Conservation (phyloP, 1,140 invertebrate species). For the Anagrus nilaparvatae region DNA sequence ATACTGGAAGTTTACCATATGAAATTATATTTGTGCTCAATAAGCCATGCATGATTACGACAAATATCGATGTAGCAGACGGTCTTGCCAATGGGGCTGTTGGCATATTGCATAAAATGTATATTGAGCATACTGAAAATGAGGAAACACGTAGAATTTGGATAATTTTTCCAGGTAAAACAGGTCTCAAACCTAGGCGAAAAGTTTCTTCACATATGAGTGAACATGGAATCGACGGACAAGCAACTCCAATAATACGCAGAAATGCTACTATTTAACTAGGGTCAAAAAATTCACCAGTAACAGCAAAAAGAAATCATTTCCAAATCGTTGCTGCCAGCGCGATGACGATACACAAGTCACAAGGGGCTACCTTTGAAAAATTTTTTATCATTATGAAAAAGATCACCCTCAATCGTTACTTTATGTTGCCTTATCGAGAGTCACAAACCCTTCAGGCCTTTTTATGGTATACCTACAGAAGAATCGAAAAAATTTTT, state of each 20-base stretch:
- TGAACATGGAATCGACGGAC: conserved; percentile 10
- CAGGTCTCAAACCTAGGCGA: conserved; percentile 12
- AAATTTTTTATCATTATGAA: too few relatives aligned
- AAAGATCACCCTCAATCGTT: too few relatives aligned
- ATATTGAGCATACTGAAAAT: conserved; percentile 25
- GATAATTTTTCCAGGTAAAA: conserved; percentile 18
- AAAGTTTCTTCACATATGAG: conserved; percentile 16
- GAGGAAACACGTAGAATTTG: conserved; percentile 16
- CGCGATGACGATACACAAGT: too few relatives aligned
- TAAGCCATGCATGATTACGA: conserved; percentile 29
- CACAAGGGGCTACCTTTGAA: too few relatives aligned
- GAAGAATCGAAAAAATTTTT: too few relatives aligned
- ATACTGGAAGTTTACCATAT: conserved; percentile 30
- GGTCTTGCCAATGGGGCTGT: conserved; percentile 31
- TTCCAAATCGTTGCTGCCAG: too few relatives aligned
- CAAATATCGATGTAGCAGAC: conserved; percentile 30
- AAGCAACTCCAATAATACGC: conserved; percentile 17
- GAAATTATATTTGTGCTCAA: conserved; percentile 24
- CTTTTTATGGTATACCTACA: too few relatives aligned
- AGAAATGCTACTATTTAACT: conserved; percentile 23
- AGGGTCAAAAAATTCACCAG: conserved; percentile 24
- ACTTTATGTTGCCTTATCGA: too few relatives aligned
- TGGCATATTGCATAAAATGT: conserved; percentile 25
- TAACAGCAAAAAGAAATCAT: conserved; percentile 24
- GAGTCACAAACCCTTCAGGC: too few relatives aligned